A percentile compares a stretch with the other conserved stretches of the same genome.
phyloP scores from a whole-genome alignment of 2,888 invertebrate species.

The Diloba caeruleocephala region DNA sequence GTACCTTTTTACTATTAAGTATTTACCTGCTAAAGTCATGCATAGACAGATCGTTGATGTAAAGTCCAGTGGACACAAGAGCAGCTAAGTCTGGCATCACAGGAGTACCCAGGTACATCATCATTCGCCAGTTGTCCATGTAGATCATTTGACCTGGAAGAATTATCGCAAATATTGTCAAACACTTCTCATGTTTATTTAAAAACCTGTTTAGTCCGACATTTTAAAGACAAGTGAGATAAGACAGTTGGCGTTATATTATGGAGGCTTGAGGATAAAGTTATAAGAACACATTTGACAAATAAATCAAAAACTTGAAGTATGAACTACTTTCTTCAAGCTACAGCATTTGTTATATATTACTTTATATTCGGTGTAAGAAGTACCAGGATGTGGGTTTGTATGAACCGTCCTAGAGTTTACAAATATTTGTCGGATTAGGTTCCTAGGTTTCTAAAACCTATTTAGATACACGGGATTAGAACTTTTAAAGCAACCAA shows the following conservation, averaged over 20 bases:
- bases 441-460: conserved; percentile 19
- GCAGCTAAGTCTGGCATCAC: conserved; percentile 98
- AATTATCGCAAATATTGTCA: background rate
- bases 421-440: conserved; percentile 35
- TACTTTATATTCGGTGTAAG: conserved; percentile 9
- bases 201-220: too few relatives aligned
- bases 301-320: too few relatives aligned
- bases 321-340: too few relatives aligned
- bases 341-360: too few relatives aligned
- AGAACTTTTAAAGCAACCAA: conserved; percentile 5
- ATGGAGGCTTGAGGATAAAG: too few relatives aligned
- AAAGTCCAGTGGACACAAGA: conserved; percentile 97
- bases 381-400: conserved; percentile 7
- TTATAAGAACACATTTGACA: too few relatives aligned
- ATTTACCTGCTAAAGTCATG: conserved; percentile 98
- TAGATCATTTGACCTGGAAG: conserved; percentile 98
- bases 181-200: too few relatives aligned
- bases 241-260: too few relatives aligned
- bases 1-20: too few relatives aligned
- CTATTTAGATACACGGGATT: background rate
- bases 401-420: background rate
- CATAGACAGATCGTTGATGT: conserved; percentile 99
- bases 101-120: conserved; percentile 98
- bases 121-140: conserved; percentile 99
- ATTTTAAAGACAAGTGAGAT: too few relatives aligned